Percentiles rank a stretch among this genome's conserved stretches.
These are phyloP conservation scores for Andrena fulva DNA, from an alignment of 2,888 invertebrate genomes.

Conservation along the genomic window DNA sequence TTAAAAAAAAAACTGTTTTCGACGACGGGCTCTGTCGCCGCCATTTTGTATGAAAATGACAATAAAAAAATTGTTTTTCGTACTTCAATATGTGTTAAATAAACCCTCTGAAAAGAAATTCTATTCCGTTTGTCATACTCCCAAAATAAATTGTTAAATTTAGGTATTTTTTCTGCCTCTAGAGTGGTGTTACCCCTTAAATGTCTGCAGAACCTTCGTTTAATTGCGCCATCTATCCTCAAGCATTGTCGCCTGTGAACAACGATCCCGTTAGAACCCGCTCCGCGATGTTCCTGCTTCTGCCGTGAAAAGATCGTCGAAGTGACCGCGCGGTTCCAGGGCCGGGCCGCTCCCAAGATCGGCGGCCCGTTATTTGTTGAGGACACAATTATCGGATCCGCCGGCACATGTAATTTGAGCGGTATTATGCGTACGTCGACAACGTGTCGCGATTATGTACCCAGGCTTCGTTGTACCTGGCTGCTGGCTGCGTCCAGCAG, in stretches of 20 bases:
- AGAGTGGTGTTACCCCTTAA: too few relatives aligned
- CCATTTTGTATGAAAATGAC: too few relatives aligned
- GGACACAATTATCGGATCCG: slow-evolving; percentile 76
- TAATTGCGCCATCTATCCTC: not conserved
- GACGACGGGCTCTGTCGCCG: too few relatives aligned
- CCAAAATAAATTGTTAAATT: too few relatives aligned
- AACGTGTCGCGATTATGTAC: slow-evolving; percentile 80
- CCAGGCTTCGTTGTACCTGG: slow-evolving; percentile 36
- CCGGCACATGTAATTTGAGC: slow-evolving; percentile 76
- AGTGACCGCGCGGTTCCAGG: slow-evolving; percentile 10
- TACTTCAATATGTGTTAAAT: too few relatives aligned
- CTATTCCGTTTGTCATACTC: too few relatives aligned
- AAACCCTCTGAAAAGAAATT: too few relatives aligned
- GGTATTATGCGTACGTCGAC: slow-evolving; percentile 74
- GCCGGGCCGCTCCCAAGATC: slow-evolving; percentile 39
- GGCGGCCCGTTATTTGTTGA: slow-evolving; percentile 74
- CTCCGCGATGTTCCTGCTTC: not conserved
- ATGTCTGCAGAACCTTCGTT: too few relatives aligned
- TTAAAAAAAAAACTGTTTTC: too few relatives aligned
- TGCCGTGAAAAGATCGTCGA: slow-evolving; percentile 12
- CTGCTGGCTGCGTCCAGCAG: slow-evolving; percentile 25
- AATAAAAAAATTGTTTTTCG: too few relatives aligned
- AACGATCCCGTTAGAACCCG: slow-evolving; percentile 4
- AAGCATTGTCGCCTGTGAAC: not conserved
- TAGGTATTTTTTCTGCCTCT: too few relatives aligned